Percentiles rank a stretch among this genome's conserved stretches.
Evolutionary conservation across 2,113 vertebrate species (phyloP).

Genomic region (Scalopus aquaticus): DNA sequence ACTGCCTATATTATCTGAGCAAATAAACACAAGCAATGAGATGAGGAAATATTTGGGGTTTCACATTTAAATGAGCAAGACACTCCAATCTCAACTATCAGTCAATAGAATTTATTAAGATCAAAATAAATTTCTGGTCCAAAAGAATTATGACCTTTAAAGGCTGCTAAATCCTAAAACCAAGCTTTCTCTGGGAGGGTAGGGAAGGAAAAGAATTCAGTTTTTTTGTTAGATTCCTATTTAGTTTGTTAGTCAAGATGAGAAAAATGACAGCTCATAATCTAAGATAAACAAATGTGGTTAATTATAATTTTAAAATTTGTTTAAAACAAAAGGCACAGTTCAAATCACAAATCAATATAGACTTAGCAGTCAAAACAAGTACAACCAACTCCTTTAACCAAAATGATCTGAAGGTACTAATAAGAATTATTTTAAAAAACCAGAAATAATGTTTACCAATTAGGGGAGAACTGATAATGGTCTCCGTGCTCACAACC

Average conservation of each 20-base stretch:
- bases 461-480: neutral
- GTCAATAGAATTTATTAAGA: slow-evolving; percentile 18
- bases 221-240: neutral
- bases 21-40: slow-evolving; percentile 18
- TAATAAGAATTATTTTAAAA: slow-evolving; percentile 23
- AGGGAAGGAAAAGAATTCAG: neutral
- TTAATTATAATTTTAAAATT: slow-evolving; percentile 32
- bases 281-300: neutral
- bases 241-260: neutral
- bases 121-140: slow-evolving; percentile 22
- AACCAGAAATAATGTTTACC: neutral
- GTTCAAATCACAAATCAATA: slow-evolving; percentile 50
- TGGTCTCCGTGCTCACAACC: neutral
- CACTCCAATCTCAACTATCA: neutral
- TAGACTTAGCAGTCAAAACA: slow-evolving; percentile 44
- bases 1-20: neutral
- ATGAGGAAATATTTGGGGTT: slow-evolving; percentile 22
- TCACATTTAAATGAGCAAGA: slow-evolving; percentile 30
- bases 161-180: neutral
- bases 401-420: slow-evolving; percentile 43
- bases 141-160: slow-evolving; percentile 37
- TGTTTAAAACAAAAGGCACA: slow-evolving; percentile 3
- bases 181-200: neutral
- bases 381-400: slow-evolving; percentile 74
- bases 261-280: slow-evolving; percentile 42